Evolutionary conservation across 2,888 invertebrate genomes (phyloP).

Genomic region (Salpingus planirostris): DNA sequence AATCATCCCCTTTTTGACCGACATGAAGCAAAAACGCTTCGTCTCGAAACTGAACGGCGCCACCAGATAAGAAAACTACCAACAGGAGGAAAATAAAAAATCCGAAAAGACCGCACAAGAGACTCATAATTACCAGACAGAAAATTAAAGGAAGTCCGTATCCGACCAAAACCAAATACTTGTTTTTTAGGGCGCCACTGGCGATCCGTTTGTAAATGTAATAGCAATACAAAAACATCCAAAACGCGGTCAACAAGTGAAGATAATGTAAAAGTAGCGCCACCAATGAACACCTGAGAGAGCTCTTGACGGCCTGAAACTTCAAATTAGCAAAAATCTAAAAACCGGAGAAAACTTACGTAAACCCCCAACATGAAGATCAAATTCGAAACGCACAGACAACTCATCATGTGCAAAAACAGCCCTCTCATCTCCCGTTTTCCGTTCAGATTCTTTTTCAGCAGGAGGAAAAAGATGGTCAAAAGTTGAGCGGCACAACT

Average conservation of each 20-base stretch:
- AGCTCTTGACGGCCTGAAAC: slow-evolving; percentile 53
- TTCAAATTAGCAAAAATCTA: slow-evolving; percentile 2
- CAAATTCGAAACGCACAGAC: slow-evolving; percentile 51
- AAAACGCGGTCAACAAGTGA: slow-evolving; percentile 59
- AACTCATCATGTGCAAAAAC: slow-evolving; percentile 54
- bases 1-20: slow-evolving; percentile 67
- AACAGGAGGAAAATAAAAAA: neutral
- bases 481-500: slow-evolving; percentile 45
- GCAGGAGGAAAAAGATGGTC: slow-evolving; percentile 41
- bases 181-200: slow-evolving; percentile 43
- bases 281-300: slow-evolving; percentile 55
- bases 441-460: slow-evolving; percentile 34
- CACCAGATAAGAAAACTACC: slow-evolving; percentile 53
- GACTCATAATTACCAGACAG: slow-evolving; percentile 59
- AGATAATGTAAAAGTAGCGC: slow-evolving; percentile 61
- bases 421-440: slow-evolving; percentile 44
- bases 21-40: slow-evolving; percentile 68
- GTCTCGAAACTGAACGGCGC: slow-evolving; percentile 65
- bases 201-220: slow-evolving; percentile 52
- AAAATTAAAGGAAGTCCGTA: slow-evolving; percentile 56
- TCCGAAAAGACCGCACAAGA: slow-evolving; percentile 1
- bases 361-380: slow-evolving; percentile 58
- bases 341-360: slow-evolving; percentile 39
- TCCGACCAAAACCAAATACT: slow-evolving; percentile 51
- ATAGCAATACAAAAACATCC: slow-evolving; percentile 59